Conservation (phyloP, 35 echinoderm and acorn worm species). For the Chiridota heheva region DNA sequence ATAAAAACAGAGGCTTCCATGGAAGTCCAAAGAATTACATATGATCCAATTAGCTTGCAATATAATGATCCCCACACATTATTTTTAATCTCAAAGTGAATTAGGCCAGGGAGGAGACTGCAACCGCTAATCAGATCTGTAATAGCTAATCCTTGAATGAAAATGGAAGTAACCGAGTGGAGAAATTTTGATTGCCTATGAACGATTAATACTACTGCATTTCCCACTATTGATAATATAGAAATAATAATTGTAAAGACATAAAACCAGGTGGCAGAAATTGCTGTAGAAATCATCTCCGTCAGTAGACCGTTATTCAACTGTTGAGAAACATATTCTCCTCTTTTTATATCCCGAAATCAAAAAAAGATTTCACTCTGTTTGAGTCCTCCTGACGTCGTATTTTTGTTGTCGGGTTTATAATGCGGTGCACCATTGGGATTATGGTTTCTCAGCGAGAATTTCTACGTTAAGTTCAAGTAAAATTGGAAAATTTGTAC, state of each 20-base stretch:
- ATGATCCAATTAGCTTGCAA: conserved; percentile 49
- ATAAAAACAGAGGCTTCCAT: conserved; percentile 63
- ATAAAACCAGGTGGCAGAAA: too few species aligned
- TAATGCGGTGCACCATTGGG: too few species aligned
- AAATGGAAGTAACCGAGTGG: conserved; percentile 40
- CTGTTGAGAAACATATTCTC: too few species aligned
- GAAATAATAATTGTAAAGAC: conserved; percentile 23
- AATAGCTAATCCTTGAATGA: conserved; percentile 57
- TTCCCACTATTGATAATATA: conserved; percentile 56
- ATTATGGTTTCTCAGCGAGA: too few species aligned
- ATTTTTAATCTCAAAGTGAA: neutral
- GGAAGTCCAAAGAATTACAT: conserved; percentile 56
- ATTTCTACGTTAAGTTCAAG: too few species aligned
- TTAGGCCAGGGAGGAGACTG: conserved; percentile 38
- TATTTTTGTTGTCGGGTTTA: too few species aligned
- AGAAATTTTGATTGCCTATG: conserved; percentile 23
- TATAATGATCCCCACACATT: conserved; percentile 39
- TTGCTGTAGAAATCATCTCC: too few species aligned
- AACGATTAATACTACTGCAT: conserved; percentile 57
- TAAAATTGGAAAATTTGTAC: too few species aligned
- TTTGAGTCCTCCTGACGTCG: too few species aligned
- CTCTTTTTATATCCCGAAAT: too few species aligned
- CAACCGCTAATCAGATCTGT: conserved; percentile 53
- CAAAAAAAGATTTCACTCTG: too few species aligned
- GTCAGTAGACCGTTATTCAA: too few species aligned